Base-by-base conservation (phyloP, 2,888 invertebrate species). In the Ypsolopha scabrella region DNA sequence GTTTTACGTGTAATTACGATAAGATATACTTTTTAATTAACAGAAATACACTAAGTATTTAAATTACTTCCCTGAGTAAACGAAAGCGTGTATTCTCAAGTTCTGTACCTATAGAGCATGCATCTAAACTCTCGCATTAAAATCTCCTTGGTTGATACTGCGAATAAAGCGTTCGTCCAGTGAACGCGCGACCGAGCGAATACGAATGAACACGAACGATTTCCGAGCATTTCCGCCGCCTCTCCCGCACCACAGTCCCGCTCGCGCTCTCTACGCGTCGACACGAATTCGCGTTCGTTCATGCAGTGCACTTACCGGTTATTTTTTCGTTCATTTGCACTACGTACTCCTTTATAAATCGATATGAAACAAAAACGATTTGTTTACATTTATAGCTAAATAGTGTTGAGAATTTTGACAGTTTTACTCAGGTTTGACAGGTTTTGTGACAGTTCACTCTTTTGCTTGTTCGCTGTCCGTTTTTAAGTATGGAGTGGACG, bases 401-500 rank as follows among this genome's bases (percentile, higher is more conserved):
- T 24, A 24, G 24, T 24, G 24, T 24, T 24, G 24, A 39, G 10
- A 6, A 39, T 39, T 39, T 9, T 39, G 10, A 24, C 24, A 24
- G 24, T 24, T n/a, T n/a, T 24, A 24, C 11, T 7, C 6, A 6
- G n/a, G n/a, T 38, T 38, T 38, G 38, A 38, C 38, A 10, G 38
- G 1, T 11, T 11, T 9, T 10, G 10, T 39, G 39, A 39, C 7
- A 10, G 7, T 11, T 39, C n/a, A n/a, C n/a, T 39, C 9, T 10
- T 39, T 13, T 43, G 43, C 7, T 13, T 43, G 13, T 13, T 13
- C 14, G 43, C 11, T 2, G 13, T 43, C 2, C 7, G 2, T 41
- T 11, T 10, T 11, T 1, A 41, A 7, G 24, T 41, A 41, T 47
- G 1, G 79, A 77, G 48, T 83, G 85, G 85, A 73, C 75, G 4